Conservation (phyloP, 2,113 vertebrate genomes). For the Bungarus multicinctus region DNA sequence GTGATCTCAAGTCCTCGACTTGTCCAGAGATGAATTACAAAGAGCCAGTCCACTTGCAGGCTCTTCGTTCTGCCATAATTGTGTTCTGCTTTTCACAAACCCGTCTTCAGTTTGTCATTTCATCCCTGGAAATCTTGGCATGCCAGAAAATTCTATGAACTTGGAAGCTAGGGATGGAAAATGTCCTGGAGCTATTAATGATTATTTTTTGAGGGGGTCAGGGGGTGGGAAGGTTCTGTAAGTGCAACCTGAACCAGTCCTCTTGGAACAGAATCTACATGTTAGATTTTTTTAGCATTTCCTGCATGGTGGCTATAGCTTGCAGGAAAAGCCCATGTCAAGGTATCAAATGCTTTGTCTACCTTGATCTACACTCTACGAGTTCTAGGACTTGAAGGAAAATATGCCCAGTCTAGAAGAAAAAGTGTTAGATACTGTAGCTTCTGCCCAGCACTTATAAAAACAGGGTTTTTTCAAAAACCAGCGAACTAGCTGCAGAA, state of each 20-base stretch:
- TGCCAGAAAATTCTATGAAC: background rate
- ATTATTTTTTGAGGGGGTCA: too few species aligned
- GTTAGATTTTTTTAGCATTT: background rate
- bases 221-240: background rate
- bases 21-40: background rate
- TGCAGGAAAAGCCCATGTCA: background rate
- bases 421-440: background rate
- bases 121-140: background rate
- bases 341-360: background rate
- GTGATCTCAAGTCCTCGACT: background rate
- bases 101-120: background rate
- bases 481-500: background rate
- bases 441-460: background rate
- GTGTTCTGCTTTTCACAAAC: background rate
- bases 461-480: background rate
- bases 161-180: background rate
- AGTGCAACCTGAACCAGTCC: background rate
- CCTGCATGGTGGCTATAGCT: background rate
- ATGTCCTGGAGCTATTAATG: background rate
- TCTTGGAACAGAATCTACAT: background rate
- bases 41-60: background rate
- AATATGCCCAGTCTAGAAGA: background rate
- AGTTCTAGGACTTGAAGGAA: background rate
- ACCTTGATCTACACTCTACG: background rate
- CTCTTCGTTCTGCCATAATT: background rate